phyloP scores from a whole-genome alignment of 2,797 vertebrate species.

The Clarias fuscus region DNA sequence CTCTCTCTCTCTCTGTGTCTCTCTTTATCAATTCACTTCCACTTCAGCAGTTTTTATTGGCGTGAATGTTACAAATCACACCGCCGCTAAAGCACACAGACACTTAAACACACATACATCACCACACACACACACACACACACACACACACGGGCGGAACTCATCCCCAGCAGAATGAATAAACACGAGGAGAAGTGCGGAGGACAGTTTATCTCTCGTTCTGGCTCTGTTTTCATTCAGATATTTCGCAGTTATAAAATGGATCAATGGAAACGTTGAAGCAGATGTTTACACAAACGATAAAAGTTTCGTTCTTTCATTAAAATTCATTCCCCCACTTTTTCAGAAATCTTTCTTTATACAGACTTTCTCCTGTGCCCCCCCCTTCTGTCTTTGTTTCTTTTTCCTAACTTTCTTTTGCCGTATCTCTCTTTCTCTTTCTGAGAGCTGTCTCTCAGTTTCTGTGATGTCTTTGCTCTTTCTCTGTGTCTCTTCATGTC shows the following conservation, averaged over 20 bases:
- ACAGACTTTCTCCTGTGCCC: neutral
- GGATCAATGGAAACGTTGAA: neutral
- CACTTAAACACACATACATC: conserved; percentile 4
- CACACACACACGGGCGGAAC: neutral
- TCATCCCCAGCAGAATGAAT: neutral
- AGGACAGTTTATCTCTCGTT: neutral
- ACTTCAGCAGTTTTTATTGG: conserved; percentile 17
- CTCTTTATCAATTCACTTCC: conserved; percentile 6
- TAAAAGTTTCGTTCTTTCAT: no score
- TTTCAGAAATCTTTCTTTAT: neutral
- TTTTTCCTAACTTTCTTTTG: neutral
- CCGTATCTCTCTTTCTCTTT: neutral
- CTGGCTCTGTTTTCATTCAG: neutral
- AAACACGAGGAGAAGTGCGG: neutral
- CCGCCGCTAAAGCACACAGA: neutral
- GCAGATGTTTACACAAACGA: neutral
- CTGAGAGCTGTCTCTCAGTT: neutral
- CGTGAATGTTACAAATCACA: conserved; percentile 16
- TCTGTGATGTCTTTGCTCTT: neutral
- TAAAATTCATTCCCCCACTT: neutral
- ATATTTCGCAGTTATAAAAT: neutral
- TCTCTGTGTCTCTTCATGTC: neutral
- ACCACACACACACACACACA: neutral
- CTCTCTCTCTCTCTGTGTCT: conserved; percentile 11
- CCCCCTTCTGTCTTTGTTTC: neutral